phyloP scores from a whole-genome alignment of 2,797 vertebrate species.

The Zalophus californianus region DNA sequence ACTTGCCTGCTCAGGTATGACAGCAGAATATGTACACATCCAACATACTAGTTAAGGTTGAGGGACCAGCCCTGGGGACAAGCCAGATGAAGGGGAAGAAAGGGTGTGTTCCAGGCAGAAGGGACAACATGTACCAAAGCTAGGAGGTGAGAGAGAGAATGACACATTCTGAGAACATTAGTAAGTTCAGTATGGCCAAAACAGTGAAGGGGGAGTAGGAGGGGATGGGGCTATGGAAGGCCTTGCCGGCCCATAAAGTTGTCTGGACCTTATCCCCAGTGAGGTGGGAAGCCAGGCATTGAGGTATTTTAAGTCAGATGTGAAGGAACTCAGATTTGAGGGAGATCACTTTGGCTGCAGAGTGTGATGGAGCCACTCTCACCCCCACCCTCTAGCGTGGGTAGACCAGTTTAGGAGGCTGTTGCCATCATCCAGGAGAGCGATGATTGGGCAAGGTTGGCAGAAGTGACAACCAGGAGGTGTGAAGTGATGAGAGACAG shows the following conservation, averaged over 20 bases:
- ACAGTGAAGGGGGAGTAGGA: background rate
- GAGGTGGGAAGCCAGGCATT: background rate
- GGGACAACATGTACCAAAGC: background rate
- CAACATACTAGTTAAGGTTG: background rate
- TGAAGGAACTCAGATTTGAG: background rate
- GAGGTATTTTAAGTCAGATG: background rate
- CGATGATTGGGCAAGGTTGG: background rate
- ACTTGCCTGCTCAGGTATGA: background rate
- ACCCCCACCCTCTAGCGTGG: background rate
- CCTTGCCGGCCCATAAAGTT: background rate
- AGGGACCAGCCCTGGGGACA: background rate
- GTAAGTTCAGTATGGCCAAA: background rate
- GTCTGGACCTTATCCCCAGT: background rate
- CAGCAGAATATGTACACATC: background rate
- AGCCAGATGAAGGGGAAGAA: background rate
- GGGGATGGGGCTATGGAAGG: background rate
- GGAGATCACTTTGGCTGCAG: background rate
- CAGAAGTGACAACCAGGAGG: background rate
- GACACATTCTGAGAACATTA: background rate
- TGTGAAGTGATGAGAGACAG: background rate
- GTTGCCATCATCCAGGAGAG: background rate
- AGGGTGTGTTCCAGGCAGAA: background rate
- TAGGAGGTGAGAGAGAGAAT: background rate
- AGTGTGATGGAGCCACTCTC: background rate
- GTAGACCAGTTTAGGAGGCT: background rate